Percentiles rank a stretch among this genome's conserved stretches.
Evolutionary conservation across 2,888 invertebrate species (phyloP).

Genomic region (Synanthedon myopaeformis): DNA sequence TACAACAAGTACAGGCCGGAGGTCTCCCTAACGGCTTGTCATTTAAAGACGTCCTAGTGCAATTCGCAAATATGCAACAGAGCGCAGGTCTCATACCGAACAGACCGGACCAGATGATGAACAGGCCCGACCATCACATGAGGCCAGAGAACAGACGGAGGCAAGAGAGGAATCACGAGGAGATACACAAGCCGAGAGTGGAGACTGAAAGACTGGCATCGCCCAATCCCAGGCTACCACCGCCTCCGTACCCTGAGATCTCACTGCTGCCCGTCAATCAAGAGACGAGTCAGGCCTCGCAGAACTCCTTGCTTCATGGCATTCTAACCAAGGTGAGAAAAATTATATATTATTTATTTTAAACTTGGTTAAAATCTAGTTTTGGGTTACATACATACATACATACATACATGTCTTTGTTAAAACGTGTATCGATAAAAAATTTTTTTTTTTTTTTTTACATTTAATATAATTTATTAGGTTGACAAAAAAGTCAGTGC

Average conservation of each 20-base stretch:
- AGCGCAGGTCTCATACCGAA: slow-evolving; percentile 39
- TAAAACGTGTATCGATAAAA: not conserved
- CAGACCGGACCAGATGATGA: slow-evolving; percentile 35
- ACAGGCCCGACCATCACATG: slow-evolving; percentile 40
- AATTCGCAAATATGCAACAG: slow-evolving; percentile 75
- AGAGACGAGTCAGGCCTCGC: slow-evolving; percentile 31
- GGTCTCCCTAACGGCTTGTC: slow-evolving; percentile 55
- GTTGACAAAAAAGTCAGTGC: not conserved
- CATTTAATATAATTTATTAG: not conserved
- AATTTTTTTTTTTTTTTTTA: not conserved
- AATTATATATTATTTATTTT: slow-evolving; percentile 1
- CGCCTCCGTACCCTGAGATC: slow-evolving; percentile 82
- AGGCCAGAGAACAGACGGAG: slow-evolving; percentile 27
- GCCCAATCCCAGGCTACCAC: slow-evolving; percentile 57
- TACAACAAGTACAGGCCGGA: slow-evolving; percentile 61
- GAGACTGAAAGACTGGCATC: slow-evolving; percentile 37
- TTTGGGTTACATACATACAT: too few species aligned
- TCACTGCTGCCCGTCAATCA: slow-evolving; percentile 78
- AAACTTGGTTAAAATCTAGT: not conserved
- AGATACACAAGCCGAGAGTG: slow-evolving; percentile 32
- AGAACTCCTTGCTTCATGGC: slow-evolving; percentile 79
- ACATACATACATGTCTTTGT: not conserved
- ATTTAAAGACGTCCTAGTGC: slow-evolving; percentile 82
- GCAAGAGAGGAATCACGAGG: slow-evolving; percentile 20
- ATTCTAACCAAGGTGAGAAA: slow-evolving; percentile 76